Conservation (phyloP, 2,888 invertebrate genomes). For the Dryococelus australis region DNA sequence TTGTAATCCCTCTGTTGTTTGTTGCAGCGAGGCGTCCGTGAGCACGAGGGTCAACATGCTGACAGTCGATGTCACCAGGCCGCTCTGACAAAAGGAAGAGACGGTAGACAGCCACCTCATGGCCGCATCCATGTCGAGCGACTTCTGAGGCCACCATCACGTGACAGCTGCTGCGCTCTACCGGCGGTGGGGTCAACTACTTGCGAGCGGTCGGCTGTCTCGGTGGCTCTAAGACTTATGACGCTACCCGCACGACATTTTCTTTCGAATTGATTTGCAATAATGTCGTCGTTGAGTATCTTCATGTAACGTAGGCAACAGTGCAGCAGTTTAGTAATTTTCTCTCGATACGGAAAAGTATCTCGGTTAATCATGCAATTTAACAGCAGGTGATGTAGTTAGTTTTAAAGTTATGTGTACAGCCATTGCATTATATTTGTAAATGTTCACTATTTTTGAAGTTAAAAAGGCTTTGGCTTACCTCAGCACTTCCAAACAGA, state of each 20-base stretch:
- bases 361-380: neutral
- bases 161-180: conserved; percentile 9
- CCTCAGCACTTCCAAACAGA: neutral
- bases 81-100: conserved; percentile 42
- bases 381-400: neutral
- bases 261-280: neutral
- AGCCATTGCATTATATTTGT: neutral
- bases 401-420: neutral
- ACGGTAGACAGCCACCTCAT: conserved; percentile 42
- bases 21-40: conserved; percentile 73
- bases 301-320: neutral
- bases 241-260: too few relatives aligned
- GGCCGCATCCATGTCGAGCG: conserved; percentile 38
- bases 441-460: neutral
- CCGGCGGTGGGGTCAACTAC: neutral
- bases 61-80: conserved; percentile 57
- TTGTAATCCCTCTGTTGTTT: neutral
- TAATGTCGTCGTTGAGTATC: neutral
- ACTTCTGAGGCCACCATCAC: conserved; percentile 34
- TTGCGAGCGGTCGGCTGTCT: neutral
- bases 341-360: conserved; percentile 1
- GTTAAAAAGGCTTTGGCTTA: conserved; percentile 3
- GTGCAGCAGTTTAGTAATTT: neutral
- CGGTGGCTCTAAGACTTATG: too few relatives aligned
- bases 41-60: conserved; percentile 73